Evolutionary conservation across 1,140 invertebrate species (phyloP), one percentile per base, ranked within the genome.

Genomic region (Elysia chlorotica): DNA sequence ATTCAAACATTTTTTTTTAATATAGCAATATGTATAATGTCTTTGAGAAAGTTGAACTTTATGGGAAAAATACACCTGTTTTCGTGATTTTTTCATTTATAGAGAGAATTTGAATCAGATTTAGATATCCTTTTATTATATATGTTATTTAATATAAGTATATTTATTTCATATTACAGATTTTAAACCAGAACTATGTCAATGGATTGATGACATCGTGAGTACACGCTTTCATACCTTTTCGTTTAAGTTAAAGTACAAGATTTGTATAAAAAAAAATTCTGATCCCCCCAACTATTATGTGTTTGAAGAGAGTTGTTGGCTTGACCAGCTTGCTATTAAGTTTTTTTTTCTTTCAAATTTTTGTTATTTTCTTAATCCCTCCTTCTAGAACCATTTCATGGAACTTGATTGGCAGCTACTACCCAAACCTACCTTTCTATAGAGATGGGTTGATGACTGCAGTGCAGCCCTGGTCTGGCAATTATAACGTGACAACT

Each of bases 171-270:
- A 59, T 37, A 4, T 5, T 37, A 73, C 78, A 86, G 85, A 81
- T 87, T 65, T 74, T 87, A 57, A 87, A 87, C 77, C 84, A 86
- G 77, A 87, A 87, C 70, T 87, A 86, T 80, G 86, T 86, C 2
- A 85, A 84, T 84, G 85, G 85, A 28, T 54, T 71, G 23, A 85
- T 86, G 81, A 85, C 85, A 35, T 82, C 84, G 85, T 87, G 76
- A 76, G 79, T n/a, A n/a, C n/a, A n/a, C n/a, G n/a, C n/a, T n/a
- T n/a, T n/a, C n/a, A n/a, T n/a, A n/a, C n/a, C n/a, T n/a, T n/a
- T n/a, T n/a, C n/a, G n/a, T n/a, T n/a, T n/a, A n/a, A n/a, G n/a
- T n/a, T n/a, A n/a, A n/a, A n/a, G n/a, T n/a, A n/a, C n/a, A n/a
- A n/a, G n/a, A n/a, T n/a, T n/a, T n/a, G n/a, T n/a, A n/a, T n/a